Evolutionary conservation across 2,888 invertebrate genomes (phyloP).

Genomic region (Eutolmus rufibarbis): DNA sequence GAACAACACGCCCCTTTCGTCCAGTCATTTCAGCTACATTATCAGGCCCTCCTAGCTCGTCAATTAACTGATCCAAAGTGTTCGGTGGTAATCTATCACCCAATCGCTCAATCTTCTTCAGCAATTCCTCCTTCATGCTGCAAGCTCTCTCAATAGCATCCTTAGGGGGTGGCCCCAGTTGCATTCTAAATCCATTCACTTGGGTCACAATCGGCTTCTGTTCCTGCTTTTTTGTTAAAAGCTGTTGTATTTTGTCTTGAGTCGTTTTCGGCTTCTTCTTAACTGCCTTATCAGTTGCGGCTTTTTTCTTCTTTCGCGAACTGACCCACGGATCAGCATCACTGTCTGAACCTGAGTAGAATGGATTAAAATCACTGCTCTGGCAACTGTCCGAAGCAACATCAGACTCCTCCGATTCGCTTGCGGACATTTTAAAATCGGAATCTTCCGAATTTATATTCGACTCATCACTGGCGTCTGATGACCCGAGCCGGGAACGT

Average conservation of each 20-base stretch:
- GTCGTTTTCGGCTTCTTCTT: slow-evolving; percentile 71
- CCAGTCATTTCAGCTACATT: slow-evolving; percentile 99
- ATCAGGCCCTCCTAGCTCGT: slow-evolving; percentile 96
- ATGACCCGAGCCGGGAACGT: slow-evolving; percentile 68
- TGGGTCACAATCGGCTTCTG: slow-evolving; percentile 58
- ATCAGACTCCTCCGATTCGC: slow-evolving; percentile 65
- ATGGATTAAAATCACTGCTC: slow-evolving; percentile 92
- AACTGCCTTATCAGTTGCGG: slow-evolving; percentile 60
- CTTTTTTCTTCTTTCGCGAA: slow-evolving; percentile 70
- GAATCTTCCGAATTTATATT: slow-evolving; percentile 59
- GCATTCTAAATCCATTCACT: slow-evolving; percentile 58
- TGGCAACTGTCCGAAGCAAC: slow-evolving; percentile 67
- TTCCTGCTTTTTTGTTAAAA: slow-evolving; percentile 66
- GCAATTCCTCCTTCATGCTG: slow-evolving; percentile 90
- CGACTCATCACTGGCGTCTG: slow-evolving; percentile 71
- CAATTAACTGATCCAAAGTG: slow-evolving; percentile 97
- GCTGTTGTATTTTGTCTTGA: slow-evolving; percentile 80
- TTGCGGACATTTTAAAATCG: slow-evolving; percentile 58
- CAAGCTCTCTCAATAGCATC: slow-evolving; percentile 89
- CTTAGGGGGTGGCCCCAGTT: slow-evolving; percentile 71
- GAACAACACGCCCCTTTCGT: slow-evolving; percentile 90
- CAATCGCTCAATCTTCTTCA: slow-evolving; percentile 83
- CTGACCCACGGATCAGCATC: slow-evolving; percentile 85
- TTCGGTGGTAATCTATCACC: slow-evolving; percentile 93
- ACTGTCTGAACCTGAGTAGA: slow-evolving; percentile 82